Evolutionary conservation across 2,888 invertebrate species (phyloP).

Genomic region (Drosophila meridionalis): DNA sequence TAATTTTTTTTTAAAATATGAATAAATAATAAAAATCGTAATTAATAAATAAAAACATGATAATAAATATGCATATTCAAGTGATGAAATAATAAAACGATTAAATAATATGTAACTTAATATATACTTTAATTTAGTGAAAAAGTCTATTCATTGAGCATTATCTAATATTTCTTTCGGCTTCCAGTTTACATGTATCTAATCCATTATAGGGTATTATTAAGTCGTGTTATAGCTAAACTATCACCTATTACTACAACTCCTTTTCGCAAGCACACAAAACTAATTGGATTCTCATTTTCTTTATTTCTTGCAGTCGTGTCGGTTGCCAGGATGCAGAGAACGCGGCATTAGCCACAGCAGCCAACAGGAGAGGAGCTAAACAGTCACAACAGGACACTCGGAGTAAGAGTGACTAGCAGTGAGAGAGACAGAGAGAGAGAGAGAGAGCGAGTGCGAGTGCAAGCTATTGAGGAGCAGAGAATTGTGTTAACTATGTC

Average conservation of each 20-base stretch:
- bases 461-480: constrained; percentile 11
- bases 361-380: constrained; percentile 34
- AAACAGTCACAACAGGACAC: constrained; percentile 23
- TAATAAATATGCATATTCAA: not conserved
- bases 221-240: not conserved
- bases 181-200: not conserved
- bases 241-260: not conserved
- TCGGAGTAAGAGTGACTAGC: constrained; percentile 4
- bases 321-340: constrained; percentile 69
- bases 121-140: too few species aligned
- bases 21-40: not conserved
- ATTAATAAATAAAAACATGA: not conserved
- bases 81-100: not conserved
- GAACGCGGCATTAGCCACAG: constrained; percentile 53
- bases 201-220: constrained; percentile 12
- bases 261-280: constrained; percentile 15
- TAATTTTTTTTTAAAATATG: not conserved
- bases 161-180: too few species aligned
- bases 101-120: not conserved
- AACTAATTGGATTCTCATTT: constrained; percentile 67
- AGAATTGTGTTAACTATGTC: constrained; percentile 64
- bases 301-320: constrained; percentile 40
- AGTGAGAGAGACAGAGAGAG: not conserved
- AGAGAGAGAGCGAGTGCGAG: constrained; percentile 15
- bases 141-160: too few species aligned